Evolutionary conservation across 2,113 vertebrate species (phyloP).

Genomic region (Peromyscus maniculatus): DNA sequence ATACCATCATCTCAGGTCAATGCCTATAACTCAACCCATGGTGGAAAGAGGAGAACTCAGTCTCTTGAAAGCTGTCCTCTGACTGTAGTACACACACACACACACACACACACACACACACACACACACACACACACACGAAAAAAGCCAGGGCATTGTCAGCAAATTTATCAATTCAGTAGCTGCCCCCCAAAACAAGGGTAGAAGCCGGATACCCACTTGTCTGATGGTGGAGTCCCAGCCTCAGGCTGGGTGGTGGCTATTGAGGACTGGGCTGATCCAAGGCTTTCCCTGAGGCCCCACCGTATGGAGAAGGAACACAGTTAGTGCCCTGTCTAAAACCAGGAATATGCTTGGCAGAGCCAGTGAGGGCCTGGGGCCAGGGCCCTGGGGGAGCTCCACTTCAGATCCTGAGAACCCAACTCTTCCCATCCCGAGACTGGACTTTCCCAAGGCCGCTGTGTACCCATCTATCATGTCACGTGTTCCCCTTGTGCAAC

Average conservation of each 20-base stretch:
- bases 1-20: neutral
- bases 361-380: neutral
- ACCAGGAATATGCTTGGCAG: neutral
- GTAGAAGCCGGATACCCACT: too few relatives aligned
- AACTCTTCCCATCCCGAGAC: neutral
- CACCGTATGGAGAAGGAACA: neutral
- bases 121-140: neutral
- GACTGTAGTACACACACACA: neutral
- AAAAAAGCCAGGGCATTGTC: neutral
- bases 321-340: neutral
- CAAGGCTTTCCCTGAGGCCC: too few relatives aligned
- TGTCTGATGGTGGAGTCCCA: neutral
- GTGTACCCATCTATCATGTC: too few relatives aligned
- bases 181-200: neutral
- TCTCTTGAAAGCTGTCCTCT: neutral
- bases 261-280: neutral
- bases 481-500: neutral
- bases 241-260: neutral
- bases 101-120: neutral
- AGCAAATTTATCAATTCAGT: neutral
- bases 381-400: neutral
- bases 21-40: neutral
- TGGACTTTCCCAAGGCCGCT: neutral
- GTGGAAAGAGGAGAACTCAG: neutral
- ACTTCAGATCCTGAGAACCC: neutral